Evolutionary conservation across 2,888 invertebrate genomes (phyloP), one percentile per base, ranked within the genome.

Genomic region (Elysia crispata): DNA sequence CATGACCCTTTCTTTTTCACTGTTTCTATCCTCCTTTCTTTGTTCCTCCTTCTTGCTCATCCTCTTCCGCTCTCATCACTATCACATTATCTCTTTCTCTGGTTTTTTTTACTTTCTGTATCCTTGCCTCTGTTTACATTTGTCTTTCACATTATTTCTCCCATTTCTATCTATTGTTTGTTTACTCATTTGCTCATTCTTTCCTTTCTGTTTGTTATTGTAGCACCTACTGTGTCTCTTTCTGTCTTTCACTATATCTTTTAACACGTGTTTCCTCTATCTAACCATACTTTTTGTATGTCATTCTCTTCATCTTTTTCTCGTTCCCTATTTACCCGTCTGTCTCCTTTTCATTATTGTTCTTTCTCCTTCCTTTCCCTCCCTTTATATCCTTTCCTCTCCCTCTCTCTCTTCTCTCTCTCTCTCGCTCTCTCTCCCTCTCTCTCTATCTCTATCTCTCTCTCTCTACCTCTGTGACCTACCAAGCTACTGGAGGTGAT

Each of bases 381-480:
- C 74, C 57, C n/a, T n/a, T n/a, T n/a, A n/a, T n/a, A n/a, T n/a
- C n/a, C n/a, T n/a, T n/a, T n/a, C n/a, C n/a, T n/a, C 30, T 33
- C 60, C 30, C 28, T 74, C 30, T 31, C 69, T 18, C 57, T 25
- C 49, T 49, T 49, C 5, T 5, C 3, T 1, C 72, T n/a, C 8
- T 11, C 11, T 41, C 41, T 41, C 11, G 3, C 11, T 6, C 11
- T 41, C 11, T 41, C 5, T 41, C 11, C 41, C 11, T 41, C 41
- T 41, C 41, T 41, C 41, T 6, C 41, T 11, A 6, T 41, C 3
- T 50, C 5, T 50, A 23, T 49, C 11, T 73, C 73, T 49, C 50
- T 73, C 73, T 73, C 23, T 73, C 73, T 73, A 5, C 49, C 23
- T 54, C 57, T 73, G n/a, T n/a, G n/a, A n/a, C n/a, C n/a, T n/a